These are phyloP conservation scores for Siphamia tubifer DNA, from an alignment of 2,113 vertebrate species.

Conservation along the genomic window DNA sequence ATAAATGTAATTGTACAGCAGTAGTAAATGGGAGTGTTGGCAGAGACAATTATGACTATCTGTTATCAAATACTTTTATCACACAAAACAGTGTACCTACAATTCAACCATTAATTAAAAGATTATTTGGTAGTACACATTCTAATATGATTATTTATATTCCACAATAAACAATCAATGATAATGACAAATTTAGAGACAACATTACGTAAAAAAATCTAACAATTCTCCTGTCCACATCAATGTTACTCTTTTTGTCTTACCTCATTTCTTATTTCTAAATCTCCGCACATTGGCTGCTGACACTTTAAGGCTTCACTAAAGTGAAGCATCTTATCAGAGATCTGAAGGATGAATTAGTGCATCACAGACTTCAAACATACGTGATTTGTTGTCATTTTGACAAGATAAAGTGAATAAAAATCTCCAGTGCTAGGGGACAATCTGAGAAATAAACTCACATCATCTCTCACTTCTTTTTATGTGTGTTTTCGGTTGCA, in stretches of 20 bases:
- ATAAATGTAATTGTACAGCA: no score
- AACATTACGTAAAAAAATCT: no score
- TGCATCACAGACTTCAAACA: not conserved
- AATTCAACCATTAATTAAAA: no score
- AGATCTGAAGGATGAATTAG: conserved; percentile 33
- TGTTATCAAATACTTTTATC: no score
- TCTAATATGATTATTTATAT: no score
- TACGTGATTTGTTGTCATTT: conserved; percentile 34
- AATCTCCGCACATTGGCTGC: not conserved
- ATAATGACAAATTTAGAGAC: no score
- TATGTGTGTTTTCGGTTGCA: not conserved
- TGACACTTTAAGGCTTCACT: conserved; percentile 20
- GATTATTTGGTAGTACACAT: no score
- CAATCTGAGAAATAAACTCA: not conserved
- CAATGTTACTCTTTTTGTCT: not conserved
- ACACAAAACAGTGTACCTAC: no score
- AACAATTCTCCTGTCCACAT: no score
- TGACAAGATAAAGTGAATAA: conserved; percentile 25
- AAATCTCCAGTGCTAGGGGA: not conserved
- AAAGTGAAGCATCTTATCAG: conserved; percentile 33
- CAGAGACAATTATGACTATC: no score
- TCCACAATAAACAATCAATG: no score
- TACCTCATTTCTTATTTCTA: not conserved
- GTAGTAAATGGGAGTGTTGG: no score
- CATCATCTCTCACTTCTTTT: not conserved